These are phyloP conservation scores for rabbit (Oryctolagus cuniculus) DNA, from an alignment of 2,113 vertebrate species.

Conservation along the genomic window mOryCun1.1 NC_091433.1:166658501-166659000, in stretches of 20 bases:
- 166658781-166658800: not conserved
- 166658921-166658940: not conserved
- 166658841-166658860: not conserved
- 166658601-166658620: not conserved
- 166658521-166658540: constrained; percentile 4
- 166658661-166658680: not conserved
- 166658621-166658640: not conserved
- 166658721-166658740: not conserved
- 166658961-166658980: not conserved
- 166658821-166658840: not conserved
- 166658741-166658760: not conserved
- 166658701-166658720: not conserved
- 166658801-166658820: not conserved
- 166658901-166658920: not conserved
- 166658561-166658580: not conserved
- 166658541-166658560: not conserved
- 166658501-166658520: not conserved
- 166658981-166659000: not conserved
- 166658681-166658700: not conserved
- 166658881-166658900: not conserved
- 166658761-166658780: not conserved
- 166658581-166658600: constrained; percentile 26
- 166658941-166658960: not conserved
- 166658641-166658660: not conserved
- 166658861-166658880: not conserved